These are phyloP conservation scores for Propithecus perrieri DNA, from an alignment of 2,797 vertebrate species.

Conservation along the genomic window DNA sequence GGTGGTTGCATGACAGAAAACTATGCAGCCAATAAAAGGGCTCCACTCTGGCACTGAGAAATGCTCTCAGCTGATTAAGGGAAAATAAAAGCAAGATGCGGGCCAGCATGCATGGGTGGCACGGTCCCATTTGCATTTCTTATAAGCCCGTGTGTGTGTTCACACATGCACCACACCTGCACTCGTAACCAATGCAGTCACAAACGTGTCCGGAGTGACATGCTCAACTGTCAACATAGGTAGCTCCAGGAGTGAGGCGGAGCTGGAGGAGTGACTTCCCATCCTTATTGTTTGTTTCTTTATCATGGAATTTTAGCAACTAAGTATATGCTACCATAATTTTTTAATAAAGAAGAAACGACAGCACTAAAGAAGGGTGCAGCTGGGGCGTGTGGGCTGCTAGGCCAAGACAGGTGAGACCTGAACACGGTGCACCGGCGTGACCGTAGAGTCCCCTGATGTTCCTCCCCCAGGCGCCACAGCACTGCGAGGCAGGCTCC, in stretches of 20 bases:
- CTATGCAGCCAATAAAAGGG: neutral
- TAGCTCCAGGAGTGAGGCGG: neutral
- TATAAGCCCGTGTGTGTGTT: rapidly evolving
- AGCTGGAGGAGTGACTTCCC: neutral
- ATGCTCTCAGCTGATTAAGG: neutral
- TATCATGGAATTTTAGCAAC: neutral
- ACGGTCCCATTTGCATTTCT: rapidly evolving
- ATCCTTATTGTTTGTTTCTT: neutral
- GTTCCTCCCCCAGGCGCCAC: neutral
- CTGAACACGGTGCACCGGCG: rapidly evolving
- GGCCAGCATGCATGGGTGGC: rapidly evolving
- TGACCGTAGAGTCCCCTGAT: rapidly evolving
- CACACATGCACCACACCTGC: neutral
- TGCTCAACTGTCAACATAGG: rapidly evolving
- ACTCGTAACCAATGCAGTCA: rapidly evolving
- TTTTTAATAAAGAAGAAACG: neutral
- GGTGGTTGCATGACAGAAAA: neutral
- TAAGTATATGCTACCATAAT: neutral
- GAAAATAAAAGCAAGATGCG: neutral
- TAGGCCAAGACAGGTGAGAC: neutral
- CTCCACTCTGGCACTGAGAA: neutral
- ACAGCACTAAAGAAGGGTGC: neutral
- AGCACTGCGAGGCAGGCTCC: rapidly evolving
- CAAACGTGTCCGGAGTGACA: neutral
- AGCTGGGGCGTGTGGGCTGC: too few species aligned